Evolutionary conservation across 2,888 invertebrate genomes (phyloP), one percentile per base, ranked within the genome.

Genomic region (Aporophyla lueneburgensis): DNA sequence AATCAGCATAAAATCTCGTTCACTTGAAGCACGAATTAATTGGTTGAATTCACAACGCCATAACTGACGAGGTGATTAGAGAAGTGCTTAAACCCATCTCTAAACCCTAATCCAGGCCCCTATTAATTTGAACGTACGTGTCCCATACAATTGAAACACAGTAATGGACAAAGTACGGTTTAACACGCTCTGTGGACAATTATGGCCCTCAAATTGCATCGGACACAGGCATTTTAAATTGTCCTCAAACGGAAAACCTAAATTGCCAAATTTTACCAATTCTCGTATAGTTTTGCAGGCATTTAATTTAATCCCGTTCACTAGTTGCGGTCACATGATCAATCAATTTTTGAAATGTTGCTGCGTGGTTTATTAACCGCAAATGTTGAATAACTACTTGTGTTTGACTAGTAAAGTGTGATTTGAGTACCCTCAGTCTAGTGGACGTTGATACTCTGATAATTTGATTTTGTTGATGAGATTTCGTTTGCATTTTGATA

Each of bases 101-200:
- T 90, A 90, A 92, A 89, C 84, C 92, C 92, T 92, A 94, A 93
- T 92, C 89, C 92, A 88, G 81, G 83, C 87, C 89, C 91, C 94
- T 92, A 95, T 95, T 96, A 87, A 86, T 87, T 87, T 81, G 79
- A 27, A 93, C 93, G 84, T 91, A 94, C 92, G 93, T 93, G 93
- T 91, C 92, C 86, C 83, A 91, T 91, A 93, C 93, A 94, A 94
- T 93, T 92, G 93, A 91, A 94, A 93, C 93, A 90, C 91, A 86
- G 88, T 77, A 74, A 80, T 84, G 88, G 91, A 90, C 92, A 88
- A 92, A 92, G 91, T 91, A 91, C 91, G 91, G 88, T 91, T 93
- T 92, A 93, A 94, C 93, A 93, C 93, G 93, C 93, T 94, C 92
- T 92, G 93, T 83, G 93, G 93, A 93, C 94, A 95, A 95, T 95